Evolutionary conservation across 2,113 vertebrate species (phyloP).

Genomic region (Eurystomus gularis): DNA sequence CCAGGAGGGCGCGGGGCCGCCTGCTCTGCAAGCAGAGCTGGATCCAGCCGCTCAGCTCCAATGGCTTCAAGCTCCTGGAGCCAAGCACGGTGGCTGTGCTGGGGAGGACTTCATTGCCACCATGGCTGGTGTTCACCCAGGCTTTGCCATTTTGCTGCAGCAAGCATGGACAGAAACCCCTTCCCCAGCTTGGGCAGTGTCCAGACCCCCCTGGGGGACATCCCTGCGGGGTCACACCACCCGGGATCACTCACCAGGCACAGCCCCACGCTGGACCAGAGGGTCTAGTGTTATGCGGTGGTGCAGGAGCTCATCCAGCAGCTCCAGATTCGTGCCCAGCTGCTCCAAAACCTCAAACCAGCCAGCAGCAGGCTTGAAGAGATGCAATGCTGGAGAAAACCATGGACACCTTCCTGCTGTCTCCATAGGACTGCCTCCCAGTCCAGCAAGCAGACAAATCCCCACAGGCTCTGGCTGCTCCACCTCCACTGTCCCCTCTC

Average conservation of each 20-base stretch:
- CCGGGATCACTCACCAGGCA: fast-evolving
- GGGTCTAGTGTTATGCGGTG: fast-evolving
- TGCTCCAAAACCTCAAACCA: background rate
- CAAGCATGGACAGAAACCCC: background rate
- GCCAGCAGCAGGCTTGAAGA: background rate
- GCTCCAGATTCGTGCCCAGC: background rate
- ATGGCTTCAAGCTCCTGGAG: fast-evolving
- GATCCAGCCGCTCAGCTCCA: fast-evolving
- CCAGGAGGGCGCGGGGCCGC: fast-evolving
- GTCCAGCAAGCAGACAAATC: background rate
- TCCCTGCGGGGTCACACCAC: background rate
- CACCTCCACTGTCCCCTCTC: background rate
- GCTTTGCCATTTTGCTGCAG: background rate
- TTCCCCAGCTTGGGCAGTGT: fast-evolving
- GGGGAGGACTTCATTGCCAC: background rate
- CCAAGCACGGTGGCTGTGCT: fast-evolving
- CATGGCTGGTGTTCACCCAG: fast-evolving
- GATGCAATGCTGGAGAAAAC: fast-evolving
- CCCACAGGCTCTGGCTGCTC: background rate
- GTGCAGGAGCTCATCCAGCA: background rate
- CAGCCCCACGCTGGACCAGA: background rate
- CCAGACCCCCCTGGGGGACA: fast-evolving
- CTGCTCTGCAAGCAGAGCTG: background rate
- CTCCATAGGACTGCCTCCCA: background rate
- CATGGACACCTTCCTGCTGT: background rate